These are phyloP conservation scores for Brachyhypopomus occidentalis DNA, from an alignment of 2,113 vertebrate genomes.

Conservation along the genomic window DNA sequence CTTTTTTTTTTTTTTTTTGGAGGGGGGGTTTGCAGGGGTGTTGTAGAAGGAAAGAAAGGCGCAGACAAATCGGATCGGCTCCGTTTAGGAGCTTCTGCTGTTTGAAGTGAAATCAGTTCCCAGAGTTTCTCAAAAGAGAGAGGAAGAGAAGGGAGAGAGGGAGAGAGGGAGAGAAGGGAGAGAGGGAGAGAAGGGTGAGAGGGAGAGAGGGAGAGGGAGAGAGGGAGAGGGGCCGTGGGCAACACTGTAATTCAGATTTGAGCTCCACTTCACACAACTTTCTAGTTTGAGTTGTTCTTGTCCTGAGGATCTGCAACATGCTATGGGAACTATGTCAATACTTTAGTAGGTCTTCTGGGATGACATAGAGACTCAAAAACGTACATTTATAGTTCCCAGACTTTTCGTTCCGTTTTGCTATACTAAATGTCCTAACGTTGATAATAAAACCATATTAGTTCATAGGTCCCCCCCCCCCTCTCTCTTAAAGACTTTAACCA, in stretches of 20 bases:
- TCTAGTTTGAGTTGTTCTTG: constrained; percentile 45
- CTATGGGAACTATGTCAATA: constrained; percentile 33
- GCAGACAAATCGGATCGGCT: constrained; percentile 87
- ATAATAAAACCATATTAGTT: constrained; percentile 1
- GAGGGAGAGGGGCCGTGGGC: constrained; percentile 32
- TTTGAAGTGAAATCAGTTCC: constrained; percentile 84
- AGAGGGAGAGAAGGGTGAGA: constrained; percentile 27
- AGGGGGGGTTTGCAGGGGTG: constrained; percentile 57
- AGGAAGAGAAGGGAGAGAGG: constrained; percentile 26
- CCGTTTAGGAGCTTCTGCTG: constrained; percentile 77
- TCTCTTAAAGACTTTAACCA: not conserved
- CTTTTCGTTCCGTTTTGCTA: constrained; percentile 14
- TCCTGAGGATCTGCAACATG: constrained; percentile 40
- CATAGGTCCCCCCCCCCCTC: not conserved
- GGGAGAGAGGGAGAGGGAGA: too few relatives aligned
- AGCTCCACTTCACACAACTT: constrained; percentile 55
- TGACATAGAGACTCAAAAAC: constrained; percentile 14
- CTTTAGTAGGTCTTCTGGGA: constrained; percentile 8
- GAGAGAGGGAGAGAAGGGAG: constrained; percentile 28
- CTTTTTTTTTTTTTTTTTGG: constrained; percentile 50
- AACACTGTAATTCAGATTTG: constrained; percentile 58
- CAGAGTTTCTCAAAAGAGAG: constrained; percentile 63
- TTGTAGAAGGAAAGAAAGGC: constrained; percentile 92
- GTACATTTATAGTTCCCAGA: constrained; percentile 24
- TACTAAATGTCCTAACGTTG: constrained; percentile 1